Evolutionary conservation across 2,888 invertebrate genomes (phyloP), one percentile per base, ranked within the genome.

Genomic region (Zhuqinia jingwanae): DNA sequence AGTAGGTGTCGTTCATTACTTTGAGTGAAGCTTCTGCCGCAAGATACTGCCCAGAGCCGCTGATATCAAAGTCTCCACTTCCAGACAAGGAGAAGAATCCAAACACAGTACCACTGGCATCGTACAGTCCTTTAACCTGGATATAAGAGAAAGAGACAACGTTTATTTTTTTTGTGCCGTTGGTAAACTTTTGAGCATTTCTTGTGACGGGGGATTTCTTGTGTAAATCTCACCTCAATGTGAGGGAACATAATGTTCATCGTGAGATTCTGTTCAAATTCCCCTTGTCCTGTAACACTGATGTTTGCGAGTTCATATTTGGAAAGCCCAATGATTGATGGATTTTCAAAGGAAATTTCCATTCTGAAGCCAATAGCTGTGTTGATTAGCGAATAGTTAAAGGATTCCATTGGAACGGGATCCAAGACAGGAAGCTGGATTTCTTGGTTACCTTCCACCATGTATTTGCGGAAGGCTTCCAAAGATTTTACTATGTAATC

Each of bases 381-480:
- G 42, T 88, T 88, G 2, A 85, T 65, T 20, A 88, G 56, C 0
- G 88, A 88, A 30, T 88, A 88, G 53, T 88, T 88, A 36, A 88
- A 88, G 3, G 75, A 60, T 22, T 76, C 82, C 65, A 88, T 73
- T 76, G 77, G 79, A 42, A 88, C 83, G 0, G 88, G 88, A 36
- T 88, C 88, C 42, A 88, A 68, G 0, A 85, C 82, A 6, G 88
- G 88, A 50, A 87, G 78, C 20, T 87, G 84, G 2, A 88, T 68
- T 65, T 87, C 85, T 17, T 86, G 63, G 20, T 87, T 87, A 6
- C 88, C 88, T 70, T 87, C 88, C 17, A 79, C 79, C 75, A 88
- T 87, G 53, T 87, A 87, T 42, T 79, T 79, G 15, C 85, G 76
- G 45, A 88, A 88, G 3, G 81, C 85, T 56, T 81, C 85, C 60